Evolutionary conservation across 2,888 invertebrate genomes (phyloP), one percentile per base, ranked within the genome.

Genomic region (Cryptophagus acutangulus): DNA sequence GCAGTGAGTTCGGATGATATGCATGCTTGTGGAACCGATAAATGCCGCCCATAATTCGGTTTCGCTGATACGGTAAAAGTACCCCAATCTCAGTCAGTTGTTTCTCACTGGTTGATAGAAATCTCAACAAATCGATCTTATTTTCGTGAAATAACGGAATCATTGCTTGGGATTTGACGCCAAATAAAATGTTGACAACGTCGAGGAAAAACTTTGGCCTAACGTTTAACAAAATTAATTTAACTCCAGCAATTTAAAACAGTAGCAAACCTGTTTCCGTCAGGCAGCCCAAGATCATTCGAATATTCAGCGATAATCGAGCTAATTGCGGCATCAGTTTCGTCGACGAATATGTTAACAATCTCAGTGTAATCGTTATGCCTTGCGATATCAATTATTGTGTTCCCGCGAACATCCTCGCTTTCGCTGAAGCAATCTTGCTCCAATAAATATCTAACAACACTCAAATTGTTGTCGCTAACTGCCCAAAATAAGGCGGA

Each of bases 401-500:
- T 74, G 36, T 74, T 66, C 29, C 71, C 69, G 45, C 71, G 65
- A 45, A 70, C 67, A 63, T 81, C 81, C 6, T 65, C 66, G 55
- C 74, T 71, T 9, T 65, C 65, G 33, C 68, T 55, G 44, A 76
- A 69, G 9, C 76, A 77, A n/a, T 73, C 74, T 33, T 70, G 62
- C 12, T 72, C 62, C 36, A 81, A 64, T 1, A 84, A 69, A 48
- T 75, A 58, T 59, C 75, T 68, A 12, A 78, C 67, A 39, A 76
- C 70, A 40, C 76, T 73, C 10, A 68, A 59, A 51, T 74, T 71
- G 53, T 80, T 79, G 49, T 72, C 71, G 50, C 74, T 71, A 6
- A 73, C 74, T 34, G 81, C 80, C 75, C 79, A 79, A 62, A 79
- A 80, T 35, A 81, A 55, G 30, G 78, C 80, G 46, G 78, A 78